phyloP scores from a whole-genome alignment of 2,113 vertebrate genomes.

The Tretioscincus oriximinensis region DNA sequence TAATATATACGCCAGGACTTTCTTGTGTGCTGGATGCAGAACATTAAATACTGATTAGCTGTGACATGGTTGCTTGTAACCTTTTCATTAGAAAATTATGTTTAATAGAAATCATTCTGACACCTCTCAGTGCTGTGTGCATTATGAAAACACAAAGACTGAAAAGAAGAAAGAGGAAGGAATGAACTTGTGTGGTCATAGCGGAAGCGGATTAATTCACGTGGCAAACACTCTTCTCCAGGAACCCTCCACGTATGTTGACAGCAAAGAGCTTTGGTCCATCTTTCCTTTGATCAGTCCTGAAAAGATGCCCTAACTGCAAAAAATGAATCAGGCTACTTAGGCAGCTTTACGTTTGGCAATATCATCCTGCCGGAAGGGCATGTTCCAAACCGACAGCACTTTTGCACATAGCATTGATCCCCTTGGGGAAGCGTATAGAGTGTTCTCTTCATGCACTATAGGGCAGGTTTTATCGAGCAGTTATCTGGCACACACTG shows the following conservation, averaged over 20 bases:
- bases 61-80: constrained; percentile 66
- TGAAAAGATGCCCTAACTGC: no score
- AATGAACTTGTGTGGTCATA: background rate
- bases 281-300: background rate
- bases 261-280: no score
- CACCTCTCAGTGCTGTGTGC: constrained; percentile 66
- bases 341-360: no score
- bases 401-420: no score
- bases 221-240: no score
- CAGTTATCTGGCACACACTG: no score
- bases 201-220: background rate
- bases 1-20: background rate
- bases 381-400: no score
- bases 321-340: no score
- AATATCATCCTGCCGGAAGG: no score
- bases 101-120: constrained; percentile 79
- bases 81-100: constrained; percentile 80
- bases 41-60: constrained; percentile 70
- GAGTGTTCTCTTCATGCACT: no score
- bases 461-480: no score
- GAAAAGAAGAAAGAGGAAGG: background rate
- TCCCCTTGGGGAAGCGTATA: no score
- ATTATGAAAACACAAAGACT: constrained; percentile 40
- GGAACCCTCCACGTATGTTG: background rate
- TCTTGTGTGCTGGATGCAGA: constrained; percentile 24